Percentiles rank a stretch among this genome's conserved stretches.
Conservation (phyloP, 2,113 vertebrate genomes). For the Neolamprologus sp. region DNA sequence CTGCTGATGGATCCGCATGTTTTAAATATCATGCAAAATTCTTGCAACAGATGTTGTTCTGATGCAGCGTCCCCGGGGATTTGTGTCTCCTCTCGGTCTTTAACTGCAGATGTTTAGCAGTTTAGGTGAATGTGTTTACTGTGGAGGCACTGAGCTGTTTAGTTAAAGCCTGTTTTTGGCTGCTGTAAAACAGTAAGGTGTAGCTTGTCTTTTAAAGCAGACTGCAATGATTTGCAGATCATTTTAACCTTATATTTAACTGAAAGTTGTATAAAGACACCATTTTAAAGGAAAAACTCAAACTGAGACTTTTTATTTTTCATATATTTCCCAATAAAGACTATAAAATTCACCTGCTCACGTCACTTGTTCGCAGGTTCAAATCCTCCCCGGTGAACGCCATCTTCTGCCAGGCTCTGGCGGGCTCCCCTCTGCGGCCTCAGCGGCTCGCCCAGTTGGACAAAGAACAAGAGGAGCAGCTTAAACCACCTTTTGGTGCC, state of each 20-base stretch:
- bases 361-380: conserved; percentile 64
- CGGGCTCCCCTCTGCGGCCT: conserved; percentile 88
- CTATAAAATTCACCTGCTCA: neutral
- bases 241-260: neutral
- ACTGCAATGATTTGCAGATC: neutral
- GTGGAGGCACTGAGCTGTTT: neutral
- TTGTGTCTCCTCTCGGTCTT: neutral
- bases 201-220: neutral
- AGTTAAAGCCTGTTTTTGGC: neutral
- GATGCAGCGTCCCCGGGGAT: neutral
- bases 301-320: neutral
- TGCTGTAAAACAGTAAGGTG: neutral
- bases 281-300: neutral
- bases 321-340: neutral
- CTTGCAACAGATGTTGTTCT: neutral
- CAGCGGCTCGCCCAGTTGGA: conserved; percentile 82
- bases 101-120: neutral
- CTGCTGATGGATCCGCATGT: neutral
- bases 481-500: conserved; percentile 82
- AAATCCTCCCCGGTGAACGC: conserved; percentile 92
- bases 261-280: neutral
- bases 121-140: neutral
- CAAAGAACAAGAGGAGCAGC: conserved; percentile 82
- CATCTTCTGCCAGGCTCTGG: conserved; percentile 93
- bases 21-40: neutral